A percentile compares a stretch with the other conserved stretches of the same genome.
These are phyloP conservation scores for Eulithis testata DNA, from an alignment of 2,888 invertebrate genomes.

Conservation along the genomic window DNA sequence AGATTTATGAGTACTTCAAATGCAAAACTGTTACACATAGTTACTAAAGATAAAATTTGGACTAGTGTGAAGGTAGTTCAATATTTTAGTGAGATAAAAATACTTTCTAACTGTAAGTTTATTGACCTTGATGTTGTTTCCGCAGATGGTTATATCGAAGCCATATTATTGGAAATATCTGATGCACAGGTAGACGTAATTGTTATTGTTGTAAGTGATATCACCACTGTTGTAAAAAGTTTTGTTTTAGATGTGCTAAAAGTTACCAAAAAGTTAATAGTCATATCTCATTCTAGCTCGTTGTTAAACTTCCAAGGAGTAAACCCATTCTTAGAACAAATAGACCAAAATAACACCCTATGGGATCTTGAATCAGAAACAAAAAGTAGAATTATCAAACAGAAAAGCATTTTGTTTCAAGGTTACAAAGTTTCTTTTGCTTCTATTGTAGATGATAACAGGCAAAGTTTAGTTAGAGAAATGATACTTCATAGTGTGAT, in stretches of 20 bases:
- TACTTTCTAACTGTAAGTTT: background rate
- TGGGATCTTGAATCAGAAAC: constrained; percentile 13
- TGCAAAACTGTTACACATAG: background rate
- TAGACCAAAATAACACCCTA: constrained; percentile 17
- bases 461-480: constrained; percentile 3
- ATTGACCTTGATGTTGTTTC: constrained; percentile 13
- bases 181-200: background rate
- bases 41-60: constrained; percentile 6
- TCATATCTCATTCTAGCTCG: constrained; percentile 8
- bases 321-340: constrained; percentile 1
- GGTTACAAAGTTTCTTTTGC: constrained; percentile 11
- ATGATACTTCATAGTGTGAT: constrained; percentile 8
- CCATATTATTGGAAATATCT: constrained; percentile 15
- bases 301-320: background rate
- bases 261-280: constrained; percentile 1
- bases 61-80: constrained; percentile 17
- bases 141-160: background rate
- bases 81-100: constrained; percentile 5
- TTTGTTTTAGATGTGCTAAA: background rate
- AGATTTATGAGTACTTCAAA: constrained; percentile 3
- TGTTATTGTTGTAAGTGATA: constrained; percentile 10
- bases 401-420: constrained; percentile 14
- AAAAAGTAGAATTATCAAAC: constrained; percentile 3
- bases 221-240: too few species aligned
- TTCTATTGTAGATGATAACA: constrained; percentile 3